These are phyloP conservation scores for Etheostoma cragini DNA, from an alignment of 2,113 vertebrate species.

Conservation along the genomic window DNA sequence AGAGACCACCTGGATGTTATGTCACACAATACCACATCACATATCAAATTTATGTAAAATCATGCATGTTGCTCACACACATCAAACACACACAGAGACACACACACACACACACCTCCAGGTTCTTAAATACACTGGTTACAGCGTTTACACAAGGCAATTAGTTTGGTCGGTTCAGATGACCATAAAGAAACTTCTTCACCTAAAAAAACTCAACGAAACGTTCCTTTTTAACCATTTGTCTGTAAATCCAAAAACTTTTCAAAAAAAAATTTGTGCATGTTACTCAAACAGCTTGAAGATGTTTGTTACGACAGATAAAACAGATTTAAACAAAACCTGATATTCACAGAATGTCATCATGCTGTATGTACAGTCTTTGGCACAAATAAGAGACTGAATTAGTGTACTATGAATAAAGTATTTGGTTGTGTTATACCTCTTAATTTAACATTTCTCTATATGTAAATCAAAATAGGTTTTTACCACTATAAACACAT, in stretches of 20 bases:
- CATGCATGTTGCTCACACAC: not conserved
- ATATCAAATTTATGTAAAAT: not conserved
- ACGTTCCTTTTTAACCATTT: not conserved
- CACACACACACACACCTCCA: not conserved
- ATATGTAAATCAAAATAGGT: not conserved
- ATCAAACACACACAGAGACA: not conserved
- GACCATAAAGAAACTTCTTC: not conserved
- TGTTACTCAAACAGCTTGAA: not conserved
- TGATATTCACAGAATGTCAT: not conserved
- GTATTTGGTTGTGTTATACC: not conserved
- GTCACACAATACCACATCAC: not conserved
- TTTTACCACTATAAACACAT: not conserved
- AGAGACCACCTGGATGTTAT: conserved; percentile 39
- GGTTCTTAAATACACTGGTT: not conserved
- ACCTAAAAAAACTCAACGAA: not conserved
- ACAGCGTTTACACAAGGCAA: not conserved
- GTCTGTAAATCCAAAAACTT: conserved; percentile 3
- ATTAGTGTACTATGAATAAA: not conserved
- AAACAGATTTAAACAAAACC: not conserved
- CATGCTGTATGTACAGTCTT: not conserved
- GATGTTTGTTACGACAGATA: not conserved
- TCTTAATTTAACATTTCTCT: not conserved
- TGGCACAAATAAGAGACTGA: not conserved
- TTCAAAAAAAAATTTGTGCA: no score
- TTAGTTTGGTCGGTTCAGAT: not conserved